phyloP scores from a whole-genome alignment of 2,888 invertebrate genomes.

The Heliconius ethilla region DNA sequence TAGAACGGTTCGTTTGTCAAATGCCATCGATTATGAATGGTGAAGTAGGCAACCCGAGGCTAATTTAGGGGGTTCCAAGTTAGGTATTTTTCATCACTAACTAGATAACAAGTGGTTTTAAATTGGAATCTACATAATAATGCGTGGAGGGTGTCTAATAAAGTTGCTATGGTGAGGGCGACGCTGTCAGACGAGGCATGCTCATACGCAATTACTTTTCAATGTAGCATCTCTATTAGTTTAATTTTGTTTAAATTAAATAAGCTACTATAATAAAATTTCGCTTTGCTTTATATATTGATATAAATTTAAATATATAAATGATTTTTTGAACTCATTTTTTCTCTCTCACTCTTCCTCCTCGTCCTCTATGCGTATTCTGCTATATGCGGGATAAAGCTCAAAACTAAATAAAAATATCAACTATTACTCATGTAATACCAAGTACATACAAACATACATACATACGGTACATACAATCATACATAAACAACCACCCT shows the following conservation, averaged over 20 bases:
- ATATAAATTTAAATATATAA: no score
- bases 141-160: slow-evolving; percentile 61
- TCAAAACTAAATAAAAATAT: no score
- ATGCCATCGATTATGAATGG: slow-evolving; percentile 78
- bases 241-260: slow-evolving; percentile 29
- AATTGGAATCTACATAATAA: slow-evolving; percentile 82
- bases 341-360: no score
- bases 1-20: slow-evolving; percentile 81
- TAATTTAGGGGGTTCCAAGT: slow-evolving; percentile 66
- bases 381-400: no score
- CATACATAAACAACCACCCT: background rate
- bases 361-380: no score
- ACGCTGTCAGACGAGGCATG: slow-evolving; percentile 27
- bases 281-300: no score
- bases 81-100: slow-evolving; percentile 80
- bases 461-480: background rate
- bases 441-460: background rate
- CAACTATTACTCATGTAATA: no score
- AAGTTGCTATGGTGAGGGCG: slow-evolving; percentile 55
- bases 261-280: slow-evolving; percentile 9
- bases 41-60: slow-evolving; percentile 74
- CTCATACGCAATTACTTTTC: slow-evolving; percentile 33
- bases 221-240: slow-evolving; percentile 26
- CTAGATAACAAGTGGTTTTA: slow-evolving; percentile 82
- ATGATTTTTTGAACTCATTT: no score